A percentile compares a stretch with the other conserved stretches of the same genome.
These are phyloP conservation scores for Drosophila repleta DNA, from an alignment of 1,140 invertebrate species.

Conservation along the genomic window DNA sequence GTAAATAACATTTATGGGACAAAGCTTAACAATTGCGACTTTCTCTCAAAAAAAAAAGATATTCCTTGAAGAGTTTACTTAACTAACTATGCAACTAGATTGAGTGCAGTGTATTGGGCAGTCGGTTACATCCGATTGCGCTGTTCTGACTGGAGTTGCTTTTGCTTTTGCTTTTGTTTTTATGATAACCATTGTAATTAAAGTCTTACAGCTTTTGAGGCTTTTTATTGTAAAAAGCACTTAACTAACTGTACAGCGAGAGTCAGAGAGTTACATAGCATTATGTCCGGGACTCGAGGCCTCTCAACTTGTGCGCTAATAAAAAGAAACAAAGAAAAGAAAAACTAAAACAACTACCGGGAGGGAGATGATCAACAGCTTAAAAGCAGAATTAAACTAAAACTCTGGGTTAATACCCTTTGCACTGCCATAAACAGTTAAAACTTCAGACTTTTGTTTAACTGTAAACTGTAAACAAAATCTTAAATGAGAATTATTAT, in stretches of 20 bases:
- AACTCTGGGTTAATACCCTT: constrained; percentile 28
- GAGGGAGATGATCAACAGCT: neutral
- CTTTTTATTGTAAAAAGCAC: constrained; percentile 41
- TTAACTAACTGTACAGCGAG: constrained; percentile 36
- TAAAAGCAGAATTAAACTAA: constrained; percentile 16
- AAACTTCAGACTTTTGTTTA: neutral
- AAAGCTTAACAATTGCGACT: neutral
- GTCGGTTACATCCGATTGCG: neutral
- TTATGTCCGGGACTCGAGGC: neutral
- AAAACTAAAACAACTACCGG: constrained; percentile 13
- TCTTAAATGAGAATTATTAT: constrained; percentile 3
- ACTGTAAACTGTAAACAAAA: constrained; percentile 1
- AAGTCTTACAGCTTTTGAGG: constrained; percentile 45
- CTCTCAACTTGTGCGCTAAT: constrained; percentile 1
- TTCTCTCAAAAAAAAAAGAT: neutral
- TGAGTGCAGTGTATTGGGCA: neutral
- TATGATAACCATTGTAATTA: constrained; percentile 52
- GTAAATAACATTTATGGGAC: neutral
- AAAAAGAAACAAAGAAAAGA: constrained; percentile 15
- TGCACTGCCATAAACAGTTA: neutral
- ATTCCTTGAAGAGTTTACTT: too few relatives aligned
- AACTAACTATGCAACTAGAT: neutral
- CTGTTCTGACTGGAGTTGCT: neutral
- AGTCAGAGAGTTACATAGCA: constrained; percentile 22
- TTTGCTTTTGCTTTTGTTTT: constrained; percentile 14